Evolutionary conservation across 2,113 vertebrate species (phyloP).

Genomic region (Phaethornis superciliosus): DNA sequence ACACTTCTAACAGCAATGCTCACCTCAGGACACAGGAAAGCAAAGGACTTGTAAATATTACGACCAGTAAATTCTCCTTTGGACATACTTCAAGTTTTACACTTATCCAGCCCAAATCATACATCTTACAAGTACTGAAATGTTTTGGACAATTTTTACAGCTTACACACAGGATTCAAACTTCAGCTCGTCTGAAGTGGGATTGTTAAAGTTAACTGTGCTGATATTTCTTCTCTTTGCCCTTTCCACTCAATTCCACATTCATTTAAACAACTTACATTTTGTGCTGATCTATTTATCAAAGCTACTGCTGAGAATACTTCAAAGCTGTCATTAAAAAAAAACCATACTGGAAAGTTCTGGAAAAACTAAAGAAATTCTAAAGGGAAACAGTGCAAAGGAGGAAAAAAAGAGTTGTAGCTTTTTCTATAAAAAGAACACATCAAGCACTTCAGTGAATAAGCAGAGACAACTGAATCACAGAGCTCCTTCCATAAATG

Average conservation of each 20-base stretch:
- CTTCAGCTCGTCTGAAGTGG: not conserved
- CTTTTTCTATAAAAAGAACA: constrained; percentile 64
- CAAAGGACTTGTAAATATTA: not conserved
- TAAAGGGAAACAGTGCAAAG: constrained; percentile 25
- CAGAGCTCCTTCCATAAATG: constrained; percentile 54
- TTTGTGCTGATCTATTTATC: constrained; percentile 24
- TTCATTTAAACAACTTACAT: constrained; percentile 3
- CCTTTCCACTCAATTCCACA: not conserved
- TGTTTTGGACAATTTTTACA: not conserved
- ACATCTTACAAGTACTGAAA: not conserved
- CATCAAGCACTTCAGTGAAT: constrained; percentile 36
- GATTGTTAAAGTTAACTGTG: not conserved
- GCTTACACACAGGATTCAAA: not conserved
- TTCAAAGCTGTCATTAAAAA: constrained; percentile 1
- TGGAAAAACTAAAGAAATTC: constrained; percentile 42
- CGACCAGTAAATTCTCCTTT: not conserved
- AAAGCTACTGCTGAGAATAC: constrained; percentile 21
- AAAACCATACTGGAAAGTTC: not conserved
- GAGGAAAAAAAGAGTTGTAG: constrained; percentile 44
- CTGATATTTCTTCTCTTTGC: not conserved
- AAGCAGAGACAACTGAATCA: constrained; percentile 43
- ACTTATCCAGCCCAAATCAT: not conserved
- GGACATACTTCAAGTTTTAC: not conserved
- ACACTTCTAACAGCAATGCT: not conserved
- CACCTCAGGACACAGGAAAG: not conserved